Conservation (phyloP, 2,888 invertebrate genomes). For the Andrena flavipes region DNA sequence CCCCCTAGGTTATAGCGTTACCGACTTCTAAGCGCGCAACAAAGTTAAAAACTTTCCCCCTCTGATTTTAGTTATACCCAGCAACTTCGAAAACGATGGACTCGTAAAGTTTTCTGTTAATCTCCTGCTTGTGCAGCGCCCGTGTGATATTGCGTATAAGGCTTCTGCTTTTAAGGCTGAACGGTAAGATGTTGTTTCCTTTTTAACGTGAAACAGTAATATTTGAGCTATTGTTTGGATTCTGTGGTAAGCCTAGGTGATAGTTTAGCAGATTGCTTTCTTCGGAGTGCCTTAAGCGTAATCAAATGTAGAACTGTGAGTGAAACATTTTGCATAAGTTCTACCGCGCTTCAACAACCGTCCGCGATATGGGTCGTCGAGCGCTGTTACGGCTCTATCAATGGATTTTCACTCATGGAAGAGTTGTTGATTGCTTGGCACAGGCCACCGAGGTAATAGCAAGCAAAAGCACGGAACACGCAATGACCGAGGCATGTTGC, state of each 20-base stretch:
- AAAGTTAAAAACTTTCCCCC: constrained; percentile 49
- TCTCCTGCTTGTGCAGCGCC: constrained; percentile 23
- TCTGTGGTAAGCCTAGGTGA: too few relatives aligned
- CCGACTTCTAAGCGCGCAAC: constrained; percentile 46
- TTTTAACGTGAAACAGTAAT: background rate
- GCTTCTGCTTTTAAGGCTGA: background rate
- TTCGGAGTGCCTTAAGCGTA: background rate
- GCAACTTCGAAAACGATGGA: constrained; percentile 43
- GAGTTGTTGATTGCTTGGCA: constrained; percentile 43
- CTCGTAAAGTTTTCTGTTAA: constrained; percentile 49
- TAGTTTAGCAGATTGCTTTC: background rate
- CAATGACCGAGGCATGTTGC: constrained; percentile 56
- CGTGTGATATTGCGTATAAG: background rate
- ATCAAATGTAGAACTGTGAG: background rate
- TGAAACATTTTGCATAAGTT: background rate
- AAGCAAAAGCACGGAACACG: constrained; percentile 65
- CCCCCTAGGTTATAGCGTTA: constrained; percentile 61
- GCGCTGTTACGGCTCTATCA: constrained; percentile 30
- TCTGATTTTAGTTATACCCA: constrained; percentile 46
- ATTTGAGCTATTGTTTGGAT: too few relatives aligned
- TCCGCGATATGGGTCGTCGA: constrained; percentile 2
- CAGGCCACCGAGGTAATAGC: constrained; percentile 56
- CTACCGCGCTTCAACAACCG: constrained; percentile 14
- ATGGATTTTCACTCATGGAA: constrained; percentile 42
- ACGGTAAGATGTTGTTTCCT: background rate